phyloP scores from a whole-genome alignment of 2,888 invertebrate species.

The Cosmorhoe ocellata region DNA sequence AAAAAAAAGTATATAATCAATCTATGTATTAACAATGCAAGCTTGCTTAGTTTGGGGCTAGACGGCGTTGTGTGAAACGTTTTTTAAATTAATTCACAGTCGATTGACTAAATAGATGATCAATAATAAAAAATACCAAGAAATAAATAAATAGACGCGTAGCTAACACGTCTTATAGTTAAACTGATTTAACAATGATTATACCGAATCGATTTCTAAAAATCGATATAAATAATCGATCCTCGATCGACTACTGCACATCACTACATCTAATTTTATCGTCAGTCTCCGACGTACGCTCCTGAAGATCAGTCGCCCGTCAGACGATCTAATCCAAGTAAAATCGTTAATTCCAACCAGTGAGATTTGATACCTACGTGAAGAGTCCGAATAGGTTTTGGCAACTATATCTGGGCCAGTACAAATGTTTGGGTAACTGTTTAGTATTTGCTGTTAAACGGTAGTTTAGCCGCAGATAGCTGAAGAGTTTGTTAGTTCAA shows the following conservation, averaged over 20 bases:
- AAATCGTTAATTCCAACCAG: slow-evolving; percentile 22
- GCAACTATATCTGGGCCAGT: slow-evolving; percentile 38
- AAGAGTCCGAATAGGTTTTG: slow-evolving; percentile 37
- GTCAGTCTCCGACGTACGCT: slow-evolving; percentile 47
- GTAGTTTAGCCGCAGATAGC: slow-evolving; percentile 15
- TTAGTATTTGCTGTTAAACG: slow-evolving; percentile 30
- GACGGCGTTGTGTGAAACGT: no score
- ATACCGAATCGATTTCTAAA: slow-evolving; percentile 19
- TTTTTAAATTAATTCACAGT: no score
- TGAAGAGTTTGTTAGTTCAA: slow-evolving; percentile 8
- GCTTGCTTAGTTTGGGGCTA: no score
- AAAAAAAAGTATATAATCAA: no score
- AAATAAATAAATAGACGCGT: no score
- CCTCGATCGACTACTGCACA: slow-evolving; percentile 28
- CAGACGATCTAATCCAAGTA: slow-evolving; percentile 16
- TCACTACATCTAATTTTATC: slow-evolving; percentile 58
- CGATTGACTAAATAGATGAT: no score
- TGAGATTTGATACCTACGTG: slow-evolving; percentile 39
- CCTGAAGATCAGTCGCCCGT: slow-evolving; percentile 20
- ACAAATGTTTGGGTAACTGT: slow-evolving; percentile 35
- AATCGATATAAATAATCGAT: slow-evolving; percentile 45
- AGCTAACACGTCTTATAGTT: no score
- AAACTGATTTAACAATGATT: no score
- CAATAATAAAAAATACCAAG: no score
- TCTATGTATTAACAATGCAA: no score